Evolutionary conservation across 1,140 invertebrate genomes (phyloP), one percentile per base, ranked within the genome.

Genomic region (Nephotettix cincticeps): DNA sequence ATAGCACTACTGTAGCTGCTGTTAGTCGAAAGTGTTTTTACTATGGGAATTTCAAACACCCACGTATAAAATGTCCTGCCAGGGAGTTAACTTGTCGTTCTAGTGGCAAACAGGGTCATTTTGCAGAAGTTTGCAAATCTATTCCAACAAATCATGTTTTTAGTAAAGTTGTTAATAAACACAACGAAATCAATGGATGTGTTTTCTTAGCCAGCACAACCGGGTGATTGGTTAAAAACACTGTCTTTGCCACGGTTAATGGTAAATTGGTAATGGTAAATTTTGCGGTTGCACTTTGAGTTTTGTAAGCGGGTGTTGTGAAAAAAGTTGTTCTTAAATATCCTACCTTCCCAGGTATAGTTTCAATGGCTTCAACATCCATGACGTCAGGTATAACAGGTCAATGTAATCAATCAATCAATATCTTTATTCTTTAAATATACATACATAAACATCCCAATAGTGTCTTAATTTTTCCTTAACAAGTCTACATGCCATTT

Each of bases 321-420:
- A 43, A 54, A 54, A 23, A 29, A n/a, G 1, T 54, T 28, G 65
- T 47, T 9, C 40, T 72, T 9, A 11, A 17, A n/a, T 3, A 45
- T 11, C 25, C 19, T 40, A 64, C 51, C 23, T 25, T 9, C 11
- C 25, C 17, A 29, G 32, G 45, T 14, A 61, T n/a, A 51, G 66
- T 72, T 23, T 72, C 66, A n/a, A 72, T 72, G 71, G 71, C 71
- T 17, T 69, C 71, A 19, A 69, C 71, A 13, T 29, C 30, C 25
- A 40, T 68, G 19, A 68, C n/a, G n/a, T n/a, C n/a, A n/a, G n/a
- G n/a, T n/a, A n/a, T n/a, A n/a, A n/a, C n/a, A n/a, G n/a, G n/a
- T n/a, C n/a, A n/a, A n/a, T n/a, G n/a, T n/a, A n/a, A n/a, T n/a
- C n/a, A n/a, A n/a, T n/a, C n/a, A n/a, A n/a, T n/a, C n/a, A n/a